phyloP scores from a whole-genome alignment of 2,797 vertebrate species.

The Alfaro cultratus region DNA sequence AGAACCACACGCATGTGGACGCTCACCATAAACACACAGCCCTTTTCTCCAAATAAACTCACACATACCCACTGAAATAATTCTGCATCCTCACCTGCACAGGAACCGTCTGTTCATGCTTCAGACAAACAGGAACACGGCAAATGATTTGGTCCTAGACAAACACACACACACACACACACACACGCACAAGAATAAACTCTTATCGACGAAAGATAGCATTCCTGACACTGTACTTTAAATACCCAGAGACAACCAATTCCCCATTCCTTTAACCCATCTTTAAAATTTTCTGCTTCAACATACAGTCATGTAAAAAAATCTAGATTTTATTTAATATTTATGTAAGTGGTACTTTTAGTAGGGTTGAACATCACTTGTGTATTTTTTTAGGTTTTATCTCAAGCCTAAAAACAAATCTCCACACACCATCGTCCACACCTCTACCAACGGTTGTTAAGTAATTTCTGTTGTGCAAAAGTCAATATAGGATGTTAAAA shows the following conservation, averaged over 20 bases:
- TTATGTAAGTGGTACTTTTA: neutral
- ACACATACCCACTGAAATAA: conserved; percentile 16
- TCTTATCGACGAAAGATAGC: conserved; percentile 39
- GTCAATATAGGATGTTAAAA: no score
- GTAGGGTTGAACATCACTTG: neutral
- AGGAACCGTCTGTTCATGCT: conserved; percentile 48
- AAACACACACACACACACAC: neutral
- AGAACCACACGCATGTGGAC: conserved; percentile 17
- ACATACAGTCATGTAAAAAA: neutral
- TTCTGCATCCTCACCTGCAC: conserved; percentile 39
- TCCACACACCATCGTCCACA: no score
- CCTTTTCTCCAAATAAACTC: conserved; percentile 37
- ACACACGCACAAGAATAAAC: conserved; percentile 25
- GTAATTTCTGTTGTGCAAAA: no score
- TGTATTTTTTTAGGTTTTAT: neutral
- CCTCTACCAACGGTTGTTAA: no score
- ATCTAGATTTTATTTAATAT: neutral
- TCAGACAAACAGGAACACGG: conserved; percentile 53
- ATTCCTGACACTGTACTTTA: conserved; percentile 23
- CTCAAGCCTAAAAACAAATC: neutral
- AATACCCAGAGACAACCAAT: conserved; percentile 15
- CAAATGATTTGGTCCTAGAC: conserved; percentile 7
- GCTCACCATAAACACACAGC: conserved; percentile 31
- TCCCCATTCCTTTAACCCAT: neutral
- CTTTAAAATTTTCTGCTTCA: neutral